These are phyloP conservation scores for Lycorma delicatula DNA, from an alignment of 1,140 invertebrate species.

Conservation along the genomic window DNA sequence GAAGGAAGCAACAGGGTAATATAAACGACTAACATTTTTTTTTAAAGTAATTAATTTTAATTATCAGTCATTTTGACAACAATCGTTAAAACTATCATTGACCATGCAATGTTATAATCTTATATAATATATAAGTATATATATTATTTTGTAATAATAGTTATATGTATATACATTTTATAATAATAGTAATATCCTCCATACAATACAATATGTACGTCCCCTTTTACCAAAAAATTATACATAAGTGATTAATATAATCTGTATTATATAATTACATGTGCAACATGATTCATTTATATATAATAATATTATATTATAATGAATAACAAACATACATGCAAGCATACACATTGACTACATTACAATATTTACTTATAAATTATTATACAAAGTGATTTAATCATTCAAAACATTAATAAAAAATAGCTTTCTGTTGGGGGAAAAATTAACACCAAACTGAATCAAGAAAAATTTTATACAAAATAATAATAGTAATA, in stretches of 20 bases:
- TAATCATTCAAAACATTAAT: too few species aligned
- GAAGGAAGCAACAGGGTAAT: too few species aligned
- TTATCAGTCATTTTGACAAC: constrained; percentile 25
- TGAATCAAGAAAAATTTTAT: background rate
- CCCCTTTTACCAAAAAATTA: constrained; percentile 27
- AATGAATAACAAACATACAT: too few species aligned
- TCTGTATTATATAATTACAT: constrained; percentile 28
- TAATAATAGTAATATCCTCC: constrained; percentile 9
- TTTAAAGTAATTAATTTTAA: too few species aligned
- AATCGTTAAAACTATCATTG: constrained; percentile 24
- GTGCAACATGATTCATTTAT: constrained; percentile 30
- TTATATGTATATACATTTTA: constrained; percentile 2
- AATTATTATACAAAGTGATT: too few species aligned
- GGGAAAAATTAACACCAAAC: background rate
- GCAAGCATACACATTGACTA: constrained; percentile 1
- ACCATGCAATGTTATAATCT: constrained; percentile 24
- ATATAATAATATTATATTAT: too few species aligned
- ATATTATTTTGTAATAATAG: background rate
- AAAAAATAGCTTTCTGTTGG: too few species aligned
- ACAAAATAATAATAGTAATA: constrained; percentile 2
- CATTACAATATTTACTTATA: constrained; percentile 5
- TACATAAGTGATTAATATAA: constrained; percentile 32
- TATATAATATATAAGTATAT: constrained; percentile 6
- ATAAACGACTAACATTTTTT: too few species aligned
- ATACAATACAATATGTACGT: constrained; percentile 25